These are phyloP conservation scores for Platalea minor DNA, from an alignment of 2,797 vertebrate species.

Conservation along the genomic window DNA sequence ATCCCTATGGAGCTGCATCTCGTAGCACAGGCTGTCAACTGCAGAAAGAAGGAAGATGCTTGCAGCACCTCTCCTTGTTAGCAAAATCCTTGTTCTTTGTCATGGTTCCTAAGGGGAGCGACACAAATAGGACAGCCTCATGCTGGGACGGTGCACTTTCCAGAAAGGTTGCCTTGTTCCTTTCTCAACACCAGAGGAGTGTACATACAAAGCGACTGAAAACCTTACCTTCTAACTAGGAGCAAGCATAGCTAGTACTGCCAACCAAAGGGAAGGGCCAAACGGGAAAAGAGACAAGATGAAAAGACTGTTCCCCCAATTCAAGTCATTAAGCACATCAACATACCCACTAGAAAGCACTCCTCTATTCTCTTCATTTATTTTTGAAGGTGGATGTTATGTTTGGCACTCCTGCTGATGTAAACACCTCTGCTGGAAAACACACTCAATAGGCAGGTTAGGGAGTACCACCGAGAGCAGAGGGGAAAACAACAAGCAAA, in stretches of 20 bases:
- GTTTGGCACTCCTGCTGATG: not conserved
- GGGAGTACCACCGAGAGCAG: not conserved
- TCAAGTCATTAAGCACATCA: not conserved
- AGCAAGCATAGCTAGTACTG: not conserved
- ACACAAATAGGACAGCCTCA: not conserved
- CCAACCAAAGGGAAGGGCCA: not conserved
- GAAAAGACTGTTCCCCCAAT: not conserved
- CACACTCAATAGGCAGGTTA: not conserved
- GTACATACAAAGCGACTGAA: not conserved
- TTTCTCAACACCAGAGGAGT: not conserved
- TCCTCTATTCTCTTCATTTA: not conserved
- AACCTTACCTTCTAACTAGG: not conserved
- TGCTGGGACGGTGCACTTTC: not conserved
- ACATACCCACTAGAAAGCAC: not conserved
- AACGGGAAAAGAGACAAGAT: not conserved
- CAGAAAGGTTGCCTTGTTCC: not conserved
- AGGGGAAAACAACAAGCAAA: not conserved
- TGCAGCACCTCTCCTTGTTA: not conserved
- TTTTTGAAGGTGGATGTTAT: not conserved
- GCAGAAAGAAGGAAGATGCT: not conserved
- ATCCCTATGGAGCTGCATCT: not conserved
- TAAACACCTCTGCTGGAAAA: not conserved
- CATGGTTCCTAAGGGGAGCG: not conserved
- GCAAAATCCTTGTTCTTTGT: not conserved
- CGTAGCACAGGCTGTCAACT: not conserved